These are phyloP conservation scores for Armadillidium nasatum DNA, from an alignment of 1,140 invertebrate genomes.

Conservation along the genomic window DNA sequence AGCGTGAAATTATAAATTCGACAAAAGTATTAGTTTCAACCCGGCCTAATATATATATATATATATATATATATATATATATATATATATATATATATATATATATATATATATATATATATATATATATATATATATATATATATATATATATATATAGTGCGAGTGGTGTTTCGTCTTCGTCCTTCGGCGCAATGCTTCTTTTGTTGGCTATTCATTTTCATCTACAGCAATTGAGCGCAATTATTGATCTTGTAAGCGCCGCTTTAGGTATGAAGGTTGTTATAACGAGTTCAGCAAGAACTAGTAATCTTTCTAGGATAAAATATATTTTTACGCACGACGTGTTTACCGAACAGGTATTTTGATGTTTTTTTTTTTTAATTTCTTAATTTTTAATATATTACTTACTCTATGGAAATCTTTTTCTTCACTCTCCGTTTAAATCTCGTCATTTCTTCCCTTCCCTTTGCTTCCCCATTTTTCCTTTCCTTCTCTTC, in stretches of 20 bases:
- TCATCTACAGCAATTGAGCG: constrained; percentile 78
- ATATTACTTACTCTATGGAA: too few species aligned
- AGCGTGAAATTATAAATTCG: too few species aligned
- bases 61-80: constrained; percentile 46
- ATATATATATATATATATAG: too few species aligned
- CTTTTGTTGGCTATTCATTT: constrained; percentile 94
- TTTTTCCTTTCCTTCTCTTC: too few species aligned
- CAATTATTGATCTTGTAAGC: constrained; percentile 88
- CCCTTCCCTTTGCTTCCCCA: too few species aligned
- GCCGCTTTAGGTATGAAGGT: constrained; percentile 93
- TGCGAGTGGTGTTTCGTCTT: constrained; percentile 45
- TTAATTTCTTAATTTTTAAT: too few species aligned
- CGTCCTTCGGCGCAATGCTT: constrained; percentile 87
- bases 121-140: constrained; percentile 28
- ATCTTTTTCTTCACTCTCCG: too few species aligned
- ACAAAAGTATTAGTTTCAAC: too few species aligned
- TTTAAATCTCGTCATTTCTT: too few species aligned
- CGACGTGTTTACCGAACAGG: constrained; percentile 86
- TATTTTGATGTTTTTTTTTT: not conserved
- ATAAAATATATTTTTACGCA: constrained; percentile 95
- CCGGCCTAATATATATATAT: constrained; percentile 68
- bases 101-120: constrained; percentile 7
- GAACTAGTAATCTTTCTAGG: constrained; percentile 81
- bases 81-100: too few species aligned
- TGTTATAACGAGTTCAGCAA: constrained; percentile 56